Conservation (phyloP, 2,113 vertebrate species). For the Trematomus loennbergii region DNA sequence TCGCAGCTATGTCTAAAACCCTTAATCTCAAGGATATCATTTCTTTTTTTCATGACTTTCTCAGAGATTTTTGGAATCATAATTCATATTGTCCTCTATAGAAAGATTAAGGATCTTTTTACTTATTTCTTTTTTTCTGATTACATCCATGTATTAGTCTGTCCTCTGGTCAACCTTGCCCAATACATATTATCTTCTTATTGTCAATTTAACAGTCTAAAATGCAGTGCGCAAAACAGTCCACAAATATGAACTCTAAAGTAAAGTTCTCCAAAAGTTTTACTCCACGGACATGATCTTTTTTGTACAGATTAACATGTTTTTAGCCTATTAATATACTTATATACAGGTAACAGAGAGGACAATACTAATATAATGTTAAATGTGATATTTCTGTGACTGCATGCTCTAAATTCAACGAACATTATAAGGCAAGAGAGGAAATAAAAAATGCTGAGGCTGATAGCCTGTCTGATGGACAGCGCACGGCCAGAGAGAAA, state of each 20-base stretch:
- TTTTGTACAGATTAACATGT: no score
- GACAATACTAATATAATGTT: no score
- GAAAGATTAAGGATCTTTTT: slow-evolving; percentile 31
- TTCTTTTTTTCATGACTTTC: slow-evolving; percentile 54
- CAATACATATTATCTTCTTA: neutral
- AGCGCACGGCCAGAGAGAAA: no score
- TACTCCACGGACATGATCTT: neutral
- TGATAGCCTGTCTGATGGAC: no score
- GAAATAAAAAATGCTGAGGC: no score
- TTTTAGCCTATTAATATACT: no score
- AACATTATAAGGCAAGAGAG: no score
- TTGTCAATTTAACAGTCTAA: neutral
- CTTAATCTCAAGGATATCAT: slow-evolving; percentile 52
- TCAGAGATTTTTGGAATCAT: slow-evolving; percentile 28
- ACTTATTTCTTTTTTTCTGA: neutral
- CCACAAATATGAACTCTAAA: neutral
- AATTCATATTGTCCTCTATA: slow-evolving; percentile 23
- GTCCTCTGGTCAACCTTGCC: slow-evolving; percentile 11
- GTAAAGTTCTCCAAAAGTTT: neutral
- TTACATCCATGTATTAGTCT: neutral
- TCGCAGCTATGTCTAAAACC: slow-evolving; percentile 54
- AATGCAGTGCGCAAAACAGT: neutral
- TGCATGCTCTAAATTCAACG: no score
- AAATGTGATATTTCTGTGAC: no score
- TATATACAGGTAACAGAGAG: no score